phyloP scores from a whole-genome alignment of 2,113 vertebrate genomes.

The Rhinoptilus africanus region DNA sequence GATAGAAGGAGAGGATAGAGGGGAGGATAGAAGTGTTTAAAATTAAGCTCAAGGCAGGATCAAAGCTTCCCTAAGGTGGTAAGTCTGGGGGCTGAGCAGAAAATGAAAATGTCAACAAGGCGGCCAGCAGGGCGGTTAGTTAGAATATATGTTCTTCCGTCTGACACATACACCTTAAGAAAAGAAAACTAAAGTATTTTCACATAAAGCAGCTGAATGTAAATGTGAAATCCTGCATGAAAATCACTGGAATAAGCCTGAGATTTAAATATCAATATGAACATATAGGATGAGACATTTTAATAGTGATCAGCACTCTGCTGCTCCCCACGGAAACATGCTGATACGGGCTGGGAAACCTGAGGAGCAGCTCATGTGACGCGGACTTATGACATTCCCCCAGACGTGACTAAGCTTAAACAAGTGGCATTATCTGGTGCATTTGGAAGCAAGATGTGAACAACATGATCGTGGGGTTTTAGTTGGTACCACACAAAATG shows the following conservation, averaged over 20 bases:
- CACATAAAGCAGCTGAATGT: background rate
- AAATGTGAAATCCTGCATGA: background rate
- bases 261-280: background rate
- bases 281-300: background rate
- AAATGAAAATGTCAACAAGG: background rate
- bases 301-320: background rate
- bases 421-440: constrained; percentile 47
- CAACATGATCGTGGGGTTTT: background rate
- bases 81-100: background rate
- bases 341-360: constrained; percentile 42
- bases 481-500: background rate
- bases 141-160: background rate
- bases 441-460: constrained; percentile 34
- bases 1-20: too few species aligned
- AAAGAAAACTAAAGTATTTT: background rate
- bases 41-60: background rate
- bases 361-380: constrained; percentile 58
- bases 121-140: background rate
- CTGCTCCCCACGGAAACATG: background rate
- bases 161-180: background rate
- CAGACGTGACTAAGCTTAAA: constrained; percentile 57
- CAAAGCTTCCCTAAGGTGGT: background rate
- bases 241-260: background rate
- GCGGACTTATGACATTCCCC: constrained; percentile 35
- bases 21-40: background rate